Conservation (phyloP, 2,113 vertebrate genomes). For the Nesogale talazaci region DNA sequence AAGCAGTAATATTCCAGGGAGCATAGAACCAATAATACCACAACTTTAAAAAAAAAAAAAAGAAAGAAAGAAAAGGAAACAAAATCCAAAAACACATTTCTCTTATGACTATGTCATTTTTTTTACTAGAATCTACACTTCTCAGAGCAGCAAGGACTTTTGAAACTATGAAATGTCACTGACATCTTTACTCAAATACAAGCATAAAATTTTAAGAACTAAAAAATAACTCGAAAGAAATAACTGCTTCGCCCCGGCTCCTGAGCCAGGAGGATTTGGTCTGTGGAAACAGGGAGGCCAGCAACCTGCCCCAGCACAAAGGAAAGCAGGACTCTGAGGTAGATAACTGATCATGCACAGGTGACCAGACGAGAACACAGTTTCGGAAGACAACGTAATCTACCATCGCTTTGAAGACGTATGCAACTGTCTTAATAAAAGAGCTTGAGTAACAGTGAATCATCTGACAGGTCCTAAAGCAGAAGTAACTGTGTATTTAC, state of each 20-base stretch:
- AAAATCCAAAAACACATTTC: conserved; percentile 85
- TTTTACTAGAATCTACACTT: conserved; percentile 91
- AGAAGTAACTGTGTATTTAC: conserved; percentile 90
- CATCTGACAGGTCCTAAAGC: conserved; percentile 87
- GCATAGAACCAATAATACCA: conserved; percentile 93
- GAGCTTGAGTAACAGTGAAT: conserved; percentile 89
- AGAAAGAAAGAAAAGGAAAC: conserved; percentile 75
- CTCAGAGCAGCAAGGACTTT: conserved; percentile 94
- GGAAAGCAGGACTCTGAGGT: conserved; percentile 98
- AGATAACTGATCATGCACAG: conserved; percentile 97
- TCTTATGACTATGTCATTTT: conserved; percentile 90
- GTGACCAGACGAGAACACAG: conserved; percentile 96
- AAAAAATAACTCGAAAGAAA: conserved; percentile 92
- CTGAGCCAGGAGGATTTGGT: conserved; percentile 97
- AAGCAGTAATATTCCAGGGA: conserved; percentile 91
- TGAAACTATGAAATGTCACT: conserved; percentile 94
- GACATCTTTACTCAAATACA: conserved; percentile 92
- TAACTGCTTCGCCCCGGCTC: conserved; percentile 94
- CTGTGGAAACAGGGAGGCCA: conserved; percentile 97
- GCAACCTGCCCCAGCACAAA: conserved; percentile 96
- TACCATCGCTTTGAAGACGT: conserved; percentile 89
- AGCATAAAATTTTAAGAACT: conserved; percentile 91
- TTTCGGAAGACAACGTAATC: conserved; percentile 95
- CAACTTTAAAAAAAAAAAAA: conserved; percentile 85
- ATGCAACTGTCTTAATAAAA: conserved; percentile 88